Percentiles rank a stretch among this genome's conserved stretches.
Evolutionary conservation across 2,888 invertebrate genomes (phyloP).

Genomic region (Aphodius sticticus): DNA sequence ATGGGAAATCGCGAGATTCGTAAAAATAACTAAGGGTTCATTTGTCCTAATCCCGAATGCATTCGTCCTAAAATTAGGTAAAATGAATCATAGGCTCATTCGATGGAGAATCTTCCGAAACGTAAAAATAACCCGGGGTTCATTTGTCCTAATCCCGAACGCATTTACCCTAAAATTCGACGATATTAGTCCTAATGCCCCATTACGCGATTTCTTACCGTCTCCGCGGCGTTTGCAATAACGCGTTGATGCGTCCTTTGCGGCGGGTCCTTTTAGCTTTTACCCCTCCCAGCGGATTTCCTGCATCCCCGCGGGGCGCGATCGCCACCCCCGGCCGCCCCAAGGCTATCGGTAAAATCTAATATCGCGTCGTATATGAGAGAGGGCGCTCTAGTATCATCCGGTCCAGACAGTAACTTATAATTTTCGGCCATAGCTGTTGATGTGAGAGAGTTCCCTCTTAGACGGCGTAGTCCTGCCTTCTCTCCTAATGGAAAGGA

Average conservation of each 20-base stretch:
- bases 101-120: neutral
- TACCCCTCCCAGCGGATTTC: neutral
- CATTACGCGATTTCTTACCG: neutral
- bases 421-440: constrained; percentile 27
- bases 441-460: constrained; percentile 20
- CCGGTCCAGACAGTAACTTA: constrained; percentile 32
- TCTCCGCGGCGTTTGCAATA: constrained; percentile 16
- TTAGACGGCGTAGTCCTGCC: constrained; percentile 14
- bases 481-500: constrained; percentile 37
- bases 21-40: neutral
- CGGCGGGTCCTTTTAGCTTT: constrained; percentile 25
- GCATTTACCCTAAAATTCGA: neutral
- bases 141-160: neutral
- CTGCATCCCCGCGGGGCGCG: neutral
- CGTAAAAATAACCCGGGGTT: neutral
- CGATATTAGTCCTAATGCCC: constrained; percentile 4
- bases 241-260: constrained; percentile 24
- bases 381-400: constrained; percentile 9
- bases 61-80: neutral
- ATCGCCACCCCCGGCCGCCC: neutral
- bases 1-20: neutral
- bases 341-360: constrained; percentile 31
- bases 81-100: neutral
- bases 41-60: neutral
- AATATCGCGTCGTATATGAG: constrained; percentile 26